phyloP scores from a whole-genome alignment of 2,888 invertebrate genomes.

The Rambutsinella grinnellia region DNA sequence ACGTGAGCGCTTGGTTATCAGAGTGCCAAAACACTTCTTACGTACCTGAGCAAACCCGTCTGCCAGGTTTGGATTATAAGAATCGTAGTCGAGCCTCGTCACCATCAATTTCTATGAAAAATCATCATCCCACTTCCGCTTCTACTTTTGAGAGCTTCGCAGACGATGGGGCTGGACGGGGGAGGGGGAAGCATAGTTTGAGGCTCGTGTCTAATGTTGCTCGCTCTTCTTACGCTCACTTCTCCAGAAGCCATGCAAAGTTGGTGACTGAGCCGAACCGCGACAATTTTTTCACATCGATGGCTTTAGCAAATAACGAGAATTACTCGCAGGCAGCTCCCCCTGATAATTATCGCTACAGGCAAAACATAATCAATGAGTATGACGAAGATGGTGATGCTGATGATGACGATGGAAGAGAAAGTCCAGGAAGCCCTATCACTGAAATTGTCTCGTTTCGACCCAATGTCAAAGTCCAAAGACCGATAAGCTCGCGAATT shows the following conservation, averaged over 20 bases:
- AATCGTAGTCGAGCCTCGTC: background rate
- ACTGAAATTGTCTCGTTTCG: slow-evolving; percentile 25
- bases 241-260: slow-evolving; percentile 30
- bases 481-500: slow-evolving; percentile 49
- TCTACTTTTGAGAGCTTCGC: background rate
- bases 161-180: background rate
- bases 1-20: slow-evolving; percentile 56
- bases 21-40: slow-evolving; percentile 50
- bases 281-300: slow-evolving; percentile 34
- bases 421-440: background rate
- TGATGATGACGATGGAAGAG: slow-evolving; percentile 4
- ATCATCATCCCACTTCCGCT: background rate
- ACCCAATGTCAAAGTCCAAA: slow-evolving; percentile 42
- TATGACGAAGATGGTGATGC: slow-evolving; percentile 36
- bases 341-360: background rate
- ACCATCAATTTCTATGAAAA: background rate
- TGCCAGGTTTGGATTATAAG: background rate
- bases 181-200: background rate
- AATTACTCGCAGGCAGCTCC: background rate
- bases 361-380: slow-evolving; percentile 12
- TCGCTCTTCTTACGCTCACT: slow-evolving; percentile 13
- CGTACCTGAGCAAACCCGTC: slow-evolving; percentile 27
- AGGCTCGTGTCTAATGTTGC: slow-evolving; percentile 3
- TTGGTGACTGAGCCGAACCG: slow-evolving; percentile 35
- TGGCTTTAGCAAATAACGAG: slow-evolving; percentile 26